phyloP scores from a whole-genome alignment of 2,113 vertebrate species.

The Vanacampus margaritifer region DNA sequence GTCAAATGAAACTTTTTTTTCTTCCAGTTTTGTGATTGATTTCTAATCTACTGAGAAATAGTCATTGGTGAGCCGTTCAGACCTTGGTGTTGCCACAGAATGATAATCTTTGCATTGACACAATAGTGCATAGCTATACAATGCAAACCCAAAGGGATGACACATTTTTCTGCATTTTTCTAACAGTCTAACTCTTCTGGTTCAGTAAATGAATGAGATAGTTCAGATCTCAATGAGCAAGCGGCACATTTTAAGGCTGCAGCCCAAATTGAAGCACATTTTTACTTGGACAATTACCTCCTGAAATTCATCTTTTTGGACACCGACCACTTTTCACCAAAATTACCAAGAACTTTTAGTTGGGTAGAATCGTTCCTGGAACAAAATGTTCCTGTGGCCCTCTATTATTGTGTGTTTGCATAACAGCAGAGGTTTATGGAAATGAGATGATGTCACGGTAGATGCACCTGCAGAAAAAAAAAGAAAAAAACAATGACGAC shows the following conservation, averaged over 20 bases:
- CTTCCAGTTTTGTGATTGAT: neutral
- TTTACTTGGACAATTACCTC: neutral
- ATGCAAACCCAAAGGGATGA: neutral
- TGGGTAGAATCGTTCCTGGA: neutral
- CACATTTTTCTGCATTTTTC: too few relatives aligned
- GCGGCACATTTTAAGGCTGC: neutral
- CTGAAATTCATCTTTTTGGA: neutral
- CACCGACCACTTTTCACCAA: neutral
- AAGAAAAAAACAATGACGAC: neutral
- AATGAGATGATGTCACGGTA: neutral
- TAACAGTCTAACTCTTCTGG: neutral
- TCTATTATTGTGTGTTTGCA: neutral
- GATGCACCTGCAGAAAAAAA: neutral
- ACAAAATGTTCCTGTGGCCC: neutral
- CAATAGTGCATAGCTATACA: neutral
- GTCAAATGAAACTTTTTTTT: neutral
- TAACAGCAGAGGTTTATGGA: neutral
- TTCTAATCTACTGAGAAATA: neutral
- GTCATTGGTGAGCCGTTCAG: neutral
- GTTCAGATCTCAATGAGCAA: neutral
- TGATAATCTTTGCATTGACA: neutral
- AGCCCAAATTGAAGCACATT: neutral
- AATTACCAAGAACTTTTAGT: neutral
- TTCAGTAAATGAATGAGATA: neutral
- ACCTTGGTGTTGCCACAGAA: neutral